Percentiles rank a stretch among this genome's conserved stretches.
Conservation (phyloP, 2,113 vertebrate genomes). For the Cebus imitator region DNA sequence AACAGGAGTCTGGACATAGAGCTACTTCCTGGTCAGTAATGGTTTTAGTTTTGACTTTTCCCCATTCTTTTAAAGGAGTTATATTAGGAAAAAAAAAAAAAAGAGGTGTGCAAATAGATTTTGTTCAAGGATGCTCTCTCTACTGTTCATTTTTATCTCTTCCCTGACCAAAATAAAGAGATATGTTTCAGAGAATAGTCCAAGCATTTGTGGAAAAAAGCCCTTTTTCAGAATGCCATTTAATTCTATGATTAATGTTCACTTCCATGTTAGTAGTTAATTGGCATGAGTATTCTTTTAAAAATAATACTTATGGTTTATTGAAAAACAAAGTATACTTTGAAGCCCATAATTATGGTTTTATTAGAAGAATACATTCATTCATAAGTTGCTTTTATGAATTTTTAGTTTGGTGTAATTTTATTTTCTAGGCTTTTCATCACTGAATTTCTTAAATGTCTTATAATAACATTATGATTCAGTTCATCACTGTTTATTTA, state of each 20-base stretch:
- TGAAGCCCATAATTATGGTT: not conserved
- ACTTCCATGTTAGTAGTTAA: not conserved
- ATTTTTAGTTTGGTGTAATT: not conserved
- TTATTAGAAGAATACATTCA: not conserved
- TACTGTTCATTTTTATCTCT: not conserved
- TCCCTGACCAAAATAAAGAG: not conserved
- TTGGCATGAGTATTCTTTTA: not conserved
- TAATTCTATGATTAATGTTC: not conserved
- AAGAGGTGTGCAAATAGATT: not conserved
- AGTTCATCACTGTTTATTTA: not conserved
- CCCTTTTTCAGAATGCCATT: not conserved
- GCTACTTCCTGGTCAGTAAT: not conserved
- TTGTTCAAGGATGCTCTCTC: not conserved
- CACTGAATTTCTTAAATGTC: not conserved
- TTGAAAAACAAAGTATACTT: not conserved
- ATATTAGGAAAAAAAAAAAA: not conserved
- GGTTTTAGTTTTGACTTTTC: not conserved
- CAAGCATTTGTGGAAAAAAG: not conserved
- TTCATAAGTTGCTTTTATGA: not conserved
- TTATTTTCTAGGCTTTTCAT: not conserved
- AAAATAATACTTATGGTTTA: not conserved
- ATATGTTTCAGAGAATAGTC: not conserved
- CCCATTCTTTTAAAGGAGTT: not conserved
- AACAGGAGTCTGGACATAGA: conserved; percentile 55
- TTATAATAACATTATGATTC: not conserved